A percentile compares a stretch with the other conserved stretches of the same genome.
phyloP scores from a whole-genome alignment of 2,113 vertebrate species.

The Eira barbara region DNA sequence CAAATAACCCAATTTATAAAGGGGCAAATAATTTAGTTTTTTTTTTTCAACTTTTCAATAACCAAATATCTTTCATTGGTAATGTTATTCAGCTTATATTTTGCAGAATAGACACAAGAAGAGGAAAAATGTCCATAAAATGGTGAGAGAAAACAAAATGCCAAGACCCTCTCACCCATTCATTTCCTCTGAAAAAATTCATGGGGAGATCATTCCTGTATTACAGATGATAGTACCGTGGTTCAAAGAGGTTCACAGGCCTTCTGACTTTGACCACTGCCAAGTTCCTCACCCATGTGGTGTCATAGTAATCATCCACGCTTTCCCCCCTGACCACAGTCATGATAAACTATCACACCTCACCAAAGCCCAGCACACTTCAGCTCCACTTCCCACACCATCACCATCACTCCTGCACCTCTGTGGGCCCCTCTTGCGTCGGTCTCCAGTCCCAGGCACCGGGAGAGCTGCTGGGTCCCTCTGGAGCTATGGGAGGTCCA shows the following conservation, averaged over 20 bases:
- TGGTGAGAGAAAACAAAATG: background rate
- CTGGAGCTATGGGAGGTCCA: background rate
- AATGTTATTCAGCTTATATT: background rate
- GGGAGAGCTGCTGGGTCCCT: background rate
- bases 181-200: background rate
- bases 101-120: background rate
- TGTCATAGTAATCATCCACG: slow-evolving; percentile 93
- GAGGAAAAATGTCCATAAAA: background rate
- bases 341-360: slow-evolving; percentile 84
- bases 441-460: background rate
- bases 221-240: background rate
- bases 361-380: slow-evolving; percentile 60
- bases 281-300: slow-evolving; percentile 90
- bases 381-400: slow-evolving; percentile 75
- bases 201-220: background rate
- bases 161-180: too few relatives aligned
- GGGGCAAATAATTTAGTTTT: background rate
- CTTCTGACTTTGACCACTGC: slow-evolving; percentile 80
- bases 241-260: background rate
- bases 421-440: slow-evolving; percentile 49
- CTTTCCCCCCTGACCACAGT: slow-evolving; percentile 95
- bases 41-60: background rate
- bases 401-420: slow-evolving; percentile 61
- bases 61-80: background rate
- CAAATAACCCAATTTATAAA: background rate